These are phyloP conservation scores for Drosophila ustulata DNA, from an alignment of 2,888 invertebrate genomes.

Conservation along the genomic window DNA sequence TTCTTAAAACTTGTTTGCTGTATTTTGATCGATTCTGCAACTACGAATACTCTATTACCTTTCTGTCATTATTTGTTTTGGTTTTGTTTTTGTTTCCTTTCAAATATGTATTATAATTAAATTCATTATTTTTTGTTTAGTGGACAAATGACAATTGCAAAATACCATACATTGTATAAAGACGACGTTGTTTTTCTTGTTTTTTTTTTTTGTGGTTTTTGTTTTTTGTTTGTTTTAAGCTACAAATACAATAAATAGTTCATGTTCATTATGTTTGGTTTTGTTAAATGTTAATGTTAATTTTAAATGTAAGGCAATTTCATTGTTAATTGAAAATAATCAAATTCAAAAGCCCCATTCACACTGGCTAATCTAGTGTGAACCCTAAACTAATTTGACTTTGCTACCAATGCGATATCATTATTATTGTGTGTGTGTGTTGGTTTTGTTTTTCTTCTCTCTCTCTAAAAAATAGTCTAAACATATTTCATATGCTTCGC, in stretches of 20 bases:
- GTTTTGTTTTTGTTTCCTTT: slow-evolving; percentile 1
- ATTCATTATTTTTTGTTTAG: slow-evolving; percentile 18
- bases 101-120: not conserved
- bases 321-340: slow-evolving; percentile 56
- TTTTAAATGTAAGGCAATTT: slow-evolving; percentile 69
- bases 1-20: slow-evolving; percentile 27
- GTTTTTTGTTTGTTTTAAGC: slow-evolving; percentile 28
- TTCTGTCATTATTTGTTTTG: not conserved
- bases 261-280: slow-evolving; percentile 31
- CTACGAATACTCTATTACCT: slow-evolving; percentile 20
- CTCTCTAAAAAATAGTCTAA: slow-evolving; percentile 42
- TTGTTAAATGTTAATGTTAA: slow-evolving; percentile 47
- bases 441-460: not conserved
- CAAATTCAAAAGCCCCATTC: slow-evolving; percentile 40
- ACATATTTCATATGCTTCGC: slow-evolving; percentile 51
- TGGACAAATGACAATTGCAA: slow-evolving; percentile 60
- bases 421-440: not conserved
- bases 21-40: slow-evolving; percentile 11
- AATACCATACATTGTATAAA: slow-evolving; percentile 62
- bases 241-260: slow-evolving; percentile 72
- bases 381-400: slow-evolving; percentile 50
- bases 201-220: slow-evolving; percentile 13
- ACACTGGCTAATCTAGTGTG: slow-evolving; percentile 30
- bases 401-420: slow-evolving; percentile 44
- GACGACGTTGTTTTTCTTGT: slow-evolving; percentile 3